These are phyloP conservation scores for Carollia perspicillata DNA, from an alignment of 2,113 vertebrate species.

Conservation along the genomic window DNA sequence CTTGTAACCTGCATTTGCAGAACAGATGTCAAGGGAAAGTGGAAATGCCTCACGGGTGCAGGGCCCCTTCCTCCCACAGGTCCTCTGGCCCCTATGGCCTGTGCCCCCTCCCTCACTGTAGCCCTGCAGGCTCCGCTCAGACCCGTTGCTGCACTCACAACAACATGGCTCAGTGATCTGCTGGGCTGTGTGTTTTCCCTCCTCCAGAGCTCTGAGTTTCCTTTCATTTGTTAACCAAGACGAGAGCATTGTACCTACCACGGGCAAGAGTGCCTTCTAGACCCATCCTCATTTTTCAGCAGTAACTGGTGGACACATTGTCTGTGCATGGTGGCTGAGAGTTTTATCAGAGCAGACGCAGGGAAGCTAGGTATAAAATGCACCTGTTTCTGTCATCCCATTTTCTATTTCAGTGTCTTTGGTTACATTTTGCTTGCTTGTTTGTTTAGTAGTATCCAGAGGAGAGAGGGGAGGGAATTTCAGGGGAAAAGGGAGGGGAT, in stretches of 20 bases:
- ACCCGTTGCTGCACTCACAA: accelerated
- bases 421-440: too few species aligned
- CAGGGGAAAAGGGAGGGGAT: too few species aligned
- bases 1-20: neutral
- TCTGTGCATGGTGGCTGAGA: neutral
- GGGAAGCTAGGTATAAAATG: neutral
- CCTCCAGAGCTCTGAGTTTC: neutral
- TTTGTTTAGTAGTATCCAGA: too few species aligned
- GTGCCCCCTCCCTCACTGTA: accelerated
- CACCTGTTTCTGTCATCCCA: neutral
- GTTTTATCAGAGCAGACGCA: neutral
- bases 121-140: accelerated
- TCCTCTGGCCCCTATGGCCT: too few species aligned
- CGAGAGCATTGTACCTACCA: neutral
- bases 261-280: neutral
- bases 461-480: too few species aligned
- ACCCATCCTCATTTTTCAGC: neutral
- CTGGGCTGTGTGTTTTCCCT: neutral
- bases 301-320: neutral
- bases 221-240: neutral
- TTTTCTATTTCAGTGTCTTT: too few species aligned
- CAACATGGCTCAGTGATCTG: accelerated
- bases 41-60: accelerated
- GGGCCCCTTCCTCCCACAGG: accelerated
- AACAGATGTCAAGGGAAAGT: neutral